Evolutionary conservation across 2,797 vertebrate genomes (phyloP), one percentile per base, ranked within the genome.

Genomic region (Eidolon dupreanum): DNA sequence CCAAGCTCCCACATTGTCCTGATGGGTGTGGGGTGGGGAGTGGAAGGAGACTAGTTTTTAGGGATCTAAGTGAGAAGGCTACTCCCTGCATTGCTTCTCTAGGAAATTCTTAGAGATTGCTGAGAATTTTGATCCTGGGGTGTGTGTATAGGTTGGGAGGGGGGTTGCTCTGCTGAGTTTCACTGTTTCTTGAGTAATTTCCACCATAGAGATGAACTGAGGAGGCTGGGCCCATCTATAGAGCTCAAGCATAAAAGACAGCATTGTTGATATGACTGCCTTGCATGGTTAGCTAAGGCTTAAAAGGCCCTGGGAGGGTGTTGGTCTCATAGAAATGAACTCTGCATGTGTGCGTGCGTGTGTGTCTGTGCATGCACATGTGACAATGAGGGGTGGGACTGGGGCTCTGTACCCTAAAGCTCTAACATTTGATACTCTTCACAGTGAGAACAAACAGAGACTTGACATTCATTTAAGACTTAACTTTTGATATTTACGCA

Each of bases 231-330:
- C 24, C 53, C n/a, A 15, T 90, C 65, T 70, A 36, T 8, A 74
- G 90, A 85, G 31, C 57, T 85, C 73, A 53, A 74, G 71, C 63
- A 49, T 94, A 68, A 97, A 97, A 96, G 82, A 55, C 26, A 59
- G 66, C 77, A 85, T 88, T 95, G 94, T 96, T 38, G 66, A 46
- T 90, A 38, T 78, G 68, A 49, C 55, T 8, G 78, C 71, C 75
- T 83, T 84, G 19, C 49, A 43, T 9, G 61, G 8, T 84, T 94
- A 73, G 10, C 68, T 55, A 77, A 49, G 75, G 73, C 26, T 90
- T 66, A 55, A 55, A 96, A 81, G 43, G 8, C 57, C 49, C 22
- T 55, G 53, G 49, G 33, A 49, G 68, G 59, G 82, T 17, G 1
- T 63, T 82, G 74, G 38, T 92, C 75, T 86, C 24, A 17, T 11